Base-by-base conservation (phyloP, 2,113 vertebrate species). In the human region DNA sequence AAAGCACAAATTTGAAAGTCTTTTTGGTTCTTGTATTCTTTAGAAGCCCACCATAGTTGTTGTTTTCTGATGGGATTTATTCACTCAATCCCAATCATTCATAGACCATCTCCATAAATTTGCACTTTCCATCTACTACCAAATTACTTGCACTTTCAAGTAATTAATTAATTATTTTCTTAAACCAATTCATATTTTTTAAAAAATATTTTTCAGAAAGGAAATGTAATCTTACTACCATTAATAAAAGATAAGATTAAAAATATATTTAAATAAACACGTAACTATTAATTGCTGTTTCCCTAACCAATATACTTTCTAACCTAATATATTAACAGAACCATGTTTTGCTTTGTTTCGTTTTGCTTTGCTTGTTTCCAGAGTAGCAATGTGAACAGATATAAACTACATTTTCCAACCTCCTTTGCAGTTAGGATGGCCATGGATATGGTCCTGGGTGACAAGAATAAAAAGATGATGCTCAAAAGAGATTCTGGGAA, bases 241-340 rank as follows among this genome's bases (percentile, higher is more conserved):
- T 73, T 79, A 72, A 88, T 81, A 45, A 96, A 90, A 89, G n/a
- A 50, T 88, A 75, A 68, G 6, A 78, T 94, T 87, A 12, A 22
- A 82, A 88, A 52, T 57, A 92, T 20, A 61, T 92, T 66, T 70
- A 97, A 90, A 75, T 70, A 88, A 94, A 57, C 11, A 59, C 12
- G 3, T 20, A 91, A 70, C 40, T 84, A 50, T 75, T 68, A 38
- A 72, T 66, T 89, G 10, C 35, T 89, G 6, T 92, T 83, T 87
- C 20, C 50, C 79, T 95, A 61, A 11, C 20, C 8, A 20, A 4
- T 61, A 57, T 32, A 30, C 4, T 66, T 88, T 85, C 13, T 89
- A 85, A 35, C 1, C 35, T 84, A 76, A 23, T 76, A 17, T 64
- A 70, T 66, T 78, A 94, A 64, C 12, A 78, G n/a, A 81, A 90